phyloP scores from a whole-genome alignment of 2,888 invertebrate genomes.

The Lucinisca nassula region DNA sequence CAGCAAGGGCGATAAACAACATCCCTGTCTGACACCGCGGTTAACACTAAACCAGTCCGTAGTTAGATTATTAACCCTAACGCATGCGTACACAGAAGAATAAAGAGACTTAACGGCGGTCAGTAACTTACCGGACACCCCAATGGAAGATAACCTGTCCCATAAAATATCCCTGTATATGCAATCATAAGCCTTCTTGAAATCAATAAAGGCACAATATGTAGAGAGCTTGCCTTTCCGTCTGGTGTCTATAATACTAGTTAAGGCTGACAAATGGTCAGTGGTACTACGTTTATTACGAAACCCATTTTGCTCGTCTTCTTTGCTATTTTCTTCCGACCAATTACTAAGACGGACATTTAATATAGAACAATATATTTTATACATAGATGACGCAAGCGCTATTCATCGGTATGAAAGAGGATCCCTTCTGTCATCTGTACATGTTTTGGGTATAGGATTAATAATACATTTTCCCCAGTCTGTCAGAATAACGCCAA shows the following conservation, averaged over 20 bases:
- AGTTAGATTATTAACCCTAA: background rate
- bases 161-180: background rate
- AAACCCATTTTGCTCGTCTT: slow-evolving; percentile 17
- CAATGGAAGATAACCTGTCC: background rate
- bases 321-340: background rate
- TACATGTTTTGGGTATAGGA: slow-evolving; percentile 32
- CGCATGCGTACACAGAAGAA: background rate
- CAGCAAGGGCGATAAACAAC: slow-evolving; percentile 8
- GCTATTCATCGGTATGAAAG: slow-evolving; percentile 27
- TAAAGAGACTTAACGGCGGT: background rate
- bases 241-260: background rate
- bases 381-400: slow-evolving; percentile 28
- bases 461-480: slow-evolving; percentile 30
- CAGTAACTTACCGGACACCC: background rate
- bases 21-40: slow-evolving; percentile 6
- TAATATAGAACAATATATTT: slow-evolving; percentile 26
- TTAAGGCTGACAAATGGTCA: background rate
- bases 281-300: background rate
- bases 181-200: background rate
- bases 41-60: slow-evolving; percentile 20
- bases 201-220: slow-evolving; percentile 7
- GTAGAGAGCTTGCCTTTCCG: background rate
- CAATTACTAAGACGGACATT: slow-evolving; percentile 11
- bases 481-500: slow-evolving; percentile 1
- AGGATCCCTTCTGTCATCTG: slow-evolving; percentile 12